phyloP scores from a whole-genome alignment of 2,797 vertebrate species.

The Odontamblyopus rebecca region DNA sequence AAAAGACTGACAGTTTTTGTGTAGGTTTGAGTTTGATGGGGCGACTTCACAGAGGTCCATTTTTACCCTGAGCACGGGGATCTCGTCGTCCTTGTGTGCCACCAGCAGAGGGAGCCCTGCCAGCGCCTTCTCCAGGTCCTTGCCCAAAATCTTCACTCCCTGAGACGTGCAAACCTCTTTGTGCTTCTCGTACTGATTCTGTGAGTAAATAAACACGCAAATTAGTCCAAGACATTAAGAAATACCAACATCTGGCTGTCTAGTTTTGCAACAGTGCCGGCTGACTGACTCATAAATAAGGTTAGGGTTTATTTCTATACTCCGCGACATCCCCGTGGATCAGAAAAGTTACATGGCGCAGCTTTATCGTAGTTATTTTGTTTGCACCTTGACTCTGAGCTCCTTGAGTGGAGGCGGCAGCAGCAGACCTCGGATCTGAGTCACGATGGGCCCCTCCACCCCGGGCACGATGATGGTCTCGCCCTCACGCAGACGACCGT shows the following conservation, averaged over 20 bases:
- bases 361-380: too few relatives aligned
- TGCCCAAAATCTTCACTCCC: conserved; percentile 96
- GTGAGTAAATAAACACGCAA: not conserved
- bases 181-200: conserved; percentile 98
- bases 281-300: too few relatives aligned
- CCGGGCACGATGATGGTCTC: conserved; percentile 96
- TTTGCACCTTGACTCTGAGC: conserved; percentile 89
- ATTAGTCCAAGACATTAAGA: not conserved
- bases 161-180: conserved; percentile 93
- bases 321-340: too few relatives aligned
- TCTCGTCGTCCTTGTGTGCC: conserved; percentile 91
- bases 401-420: conserved; percentile 96
- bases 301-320: too few relatives aligned
- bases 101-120: conserved; percentile 93
- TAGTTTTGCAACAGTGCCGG: too few relatives aligned
- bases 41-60: too few relatives aligned
- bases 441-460: conserved; percentile 96
- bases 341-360: too few relatives aligned
- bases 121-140: conserved; percentile 93
- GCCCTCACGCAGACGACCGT: conserved; percentile 88
- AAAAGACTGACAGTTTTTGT: too few relatives aligned
- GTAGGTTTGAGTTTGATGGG: too few relatives aligned
- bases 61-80: conserved; percentile 90
- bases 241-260: too few relatives aligned
- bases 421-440: conserved; percentile 93